phyloP scores from a whole-genome alignment of 2,797 vertebrate species.

The Amblyraja radiata region DNA sequence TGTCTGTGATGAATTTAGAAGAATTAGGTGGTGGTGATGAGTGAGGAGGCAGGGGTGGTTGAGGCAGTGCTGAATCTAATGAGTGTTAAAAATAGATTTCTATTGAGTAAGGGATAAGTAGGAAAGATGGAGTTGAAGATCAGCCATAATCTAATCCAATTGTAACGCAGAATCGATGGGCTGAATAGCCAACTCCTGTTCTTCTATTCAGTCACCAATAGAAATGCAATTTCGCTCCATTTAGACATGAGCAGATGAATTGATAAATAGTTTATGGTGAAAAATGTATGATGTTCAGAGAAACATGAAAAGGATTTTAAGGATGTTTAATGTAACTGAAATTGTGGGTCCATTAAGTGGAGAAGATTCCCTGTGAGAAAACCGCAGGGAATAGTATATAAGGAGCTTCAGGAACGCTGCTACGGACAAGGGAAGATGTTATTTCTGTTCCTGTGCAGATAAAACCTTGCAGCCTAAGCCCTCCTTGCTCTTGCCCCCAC shows the following conservation, averaged over 20 bases:
- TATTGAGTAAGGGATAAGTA: not conserved
- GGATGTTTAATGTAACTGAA: slow-evolving; percentile 9
- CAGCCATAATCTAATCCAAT: not conserved
- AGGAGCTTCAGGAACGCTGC: not conserved
- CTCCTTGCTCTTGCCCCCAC: not conserved
- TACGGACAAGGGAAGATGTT: not conserved
- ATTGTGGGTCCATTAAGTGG: not conserved
- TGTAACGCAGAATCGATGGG: not conserved
- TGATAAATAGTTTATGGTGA: slow-evolving; percentile 13
- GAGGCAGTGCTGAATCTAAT: too few relatives aligned
- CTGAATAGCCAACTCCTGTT: not conserved
- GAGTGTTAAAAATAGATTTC: not conserved
- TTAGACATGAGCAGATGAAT: not conserved
- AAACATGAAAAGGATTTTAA: slow-evolving; percentile 34
- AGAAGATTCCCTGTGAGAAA: not conserved
- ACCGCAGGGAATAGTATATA: not conserved
- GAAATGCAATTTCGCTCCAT: not conserved
- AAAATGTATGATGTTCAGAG: slow-evolving; percentile 6
- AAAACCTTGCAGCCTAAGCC: not conserved
- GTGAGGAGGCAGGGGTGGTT: too few relatives aligned
- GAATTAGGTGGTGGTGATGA: too few relatives aligned
- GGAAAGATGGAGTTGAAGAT: not conserved
- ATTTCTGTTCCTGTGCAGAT: not conserved
- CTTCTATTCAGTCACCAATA: not conserved
- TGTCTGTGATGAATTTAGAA: too few relatives aligned